phyloP scores from a whole-genome alignment of 2,113 vertebrate genomes.

The Atrichornis clamosus region DNA sequence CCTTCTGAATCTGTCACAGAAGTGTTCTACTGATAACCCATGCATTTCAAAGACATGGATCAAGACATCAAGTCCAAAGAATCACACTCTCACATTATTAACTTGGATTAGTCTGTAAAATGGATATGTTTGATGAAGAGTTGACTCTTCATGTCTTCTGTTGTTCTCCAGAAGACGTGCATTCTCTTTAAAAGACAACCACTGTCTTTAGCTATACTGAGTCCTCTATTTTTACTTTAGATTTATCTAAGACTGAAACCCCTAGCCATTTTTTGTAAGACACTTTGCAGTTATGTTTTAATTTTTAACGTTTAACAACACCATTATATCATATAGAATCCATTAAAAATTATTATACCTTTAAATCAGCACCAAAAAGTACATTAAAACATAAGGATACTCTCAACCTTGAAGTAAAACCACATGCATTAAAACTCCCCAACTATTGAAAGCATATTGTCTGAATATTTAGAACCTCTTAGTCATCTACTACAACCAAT shows the following conservation, averaged over 20 bases:
- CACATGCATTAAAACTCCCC: background rate
- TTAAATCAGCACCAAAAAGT: background rate
- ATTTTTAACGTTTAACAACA: background rate
- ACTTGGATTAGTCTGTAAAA: background rate
- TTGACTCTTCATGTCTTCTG: background rate
- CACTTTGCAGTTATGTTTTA: background rate
- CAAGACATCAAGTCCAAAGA: background rate
- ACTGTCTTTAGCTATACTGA: background rate
- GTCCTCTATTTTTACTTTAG: background rate
- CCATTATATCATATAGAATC: background rate
- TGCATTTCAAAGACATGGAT: background rate
- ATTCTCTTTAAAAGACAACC: background rate
- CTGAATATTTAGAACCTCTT: background rate
- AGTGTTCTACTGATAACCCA: background rate
- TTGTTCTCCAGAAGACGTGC: background rate
- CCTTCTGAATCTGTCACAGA: background rate
- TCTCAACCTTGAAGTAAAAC: background rate
- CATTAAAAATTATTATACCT: background rate
- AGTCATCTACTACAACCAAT: background rate
- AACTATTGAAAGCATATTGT: background rate
- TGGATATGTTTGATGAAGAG: background rate
- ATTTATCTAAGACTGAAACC: background rate
- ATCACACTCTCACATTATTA: background rate
- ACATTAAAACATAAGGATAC: background rate
- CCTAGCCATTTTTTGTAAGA: background rate